Conservation (phyloP, 1,140 invertebrate genomes). For the Drosophila lacertosa region DNA sequence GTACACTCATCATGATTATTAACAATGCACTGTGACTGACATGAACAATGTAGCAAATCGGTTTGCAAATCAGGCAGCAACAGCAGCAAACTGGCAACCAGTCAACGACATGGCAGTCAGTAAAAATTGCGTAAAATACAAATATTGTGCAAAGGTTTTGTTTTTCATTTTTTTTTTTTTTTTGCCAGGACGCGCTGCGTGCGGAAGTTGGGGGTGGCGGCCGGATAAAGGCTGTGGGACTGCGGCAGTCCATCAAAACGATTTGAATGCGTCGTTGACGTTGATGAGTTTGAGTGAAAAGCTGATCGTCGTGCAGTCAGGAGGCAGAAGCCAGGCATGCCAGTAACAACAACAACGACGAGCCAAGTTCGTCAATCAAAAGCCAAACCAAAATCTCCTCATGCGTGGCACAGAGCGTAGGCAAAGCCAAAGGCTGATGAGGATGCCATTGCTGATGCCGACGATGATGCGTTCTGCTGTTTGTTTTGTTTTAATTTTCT, state of each 20-base stretch:
- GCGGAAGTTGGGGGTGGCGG: constrained; percentile 22
- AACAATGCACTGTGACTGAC: constrained; percentile 72
- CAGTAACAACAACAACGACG: constrained; percentile 56
- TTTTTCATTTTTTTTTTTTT: constrained; percentile 49
- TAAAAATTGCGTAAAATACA: constrained; percentile 83
- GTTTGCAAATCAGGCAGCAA: constrained; percentile 69
- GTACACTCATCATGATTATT: constrained; percentile 57
- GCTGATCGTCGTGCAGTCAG: constrained; percentile 53
- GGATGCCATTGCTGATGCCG: constrained; percentile 44
- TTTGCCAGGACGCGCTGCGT: constrained; percentile 63
- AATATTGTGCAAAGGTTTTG: constrained; percentile 73
- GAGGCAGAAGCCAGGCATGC: constrained; percentile 23
- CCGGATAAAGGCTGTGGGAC: constrained; percentile 17
- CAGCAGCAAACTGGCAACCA: constrained; percentile 28
- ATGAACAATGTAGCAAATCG: constrained; percentile 76
- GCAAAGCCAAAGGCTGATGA: constrained; percentile 67
- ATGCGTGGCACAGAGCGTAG: constrained; percentile 64
- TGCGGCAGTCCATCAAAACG: constrained; percentile 77
- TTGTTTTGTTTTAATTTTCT: constrained; percentile 84
- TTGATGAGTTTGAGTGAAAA: constrained; percentile 83
- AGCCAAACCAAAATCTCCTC: constrained; percentile 80
- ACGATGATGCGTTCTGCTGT: constrained; percentile 69
- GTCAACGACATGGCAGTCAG: constrained; percentile 57
- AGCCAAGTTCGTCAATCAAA: constrained; percentile 80
- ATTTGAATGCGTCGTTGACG: constrained; percentile 83